Base-by-base conservation (phyloP, 2,888 invertebrate genomes). In the Scaptomyza reducta region DNA sequence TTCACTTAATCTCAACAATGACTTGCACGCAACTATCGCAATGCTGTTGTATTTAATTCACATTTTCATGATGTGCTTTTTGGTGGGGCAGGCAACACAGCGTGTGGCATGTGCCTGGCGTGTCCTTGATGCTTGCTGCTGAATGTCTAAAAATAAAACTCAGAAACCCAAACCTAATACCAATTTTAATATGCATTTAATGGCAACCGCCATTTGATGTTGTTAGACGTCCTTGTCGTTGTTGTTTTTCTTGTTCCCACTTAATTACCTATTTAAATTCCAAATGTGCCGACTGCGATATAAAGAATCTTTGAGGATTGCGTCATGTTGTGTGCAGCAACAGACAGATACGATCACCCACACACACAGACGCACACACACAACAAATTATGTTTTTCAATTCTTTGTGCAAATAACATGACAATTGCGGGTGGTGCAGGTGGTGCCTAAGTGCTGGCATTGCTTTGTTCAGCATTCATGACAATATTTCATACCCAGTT, bases 1-100 rank as follows among this genome's bases (percentile, higher is more conserved):
- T 87, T 77, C 80, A 83, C 81, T 81, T 88, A 88, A 83, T 83
- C 86, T 77, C 66, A 25, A 44, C 54, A 60, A 86, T 79, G 88
- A 79, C 86, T 83, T 69, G 81, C 88, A 88, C 88, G 81, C 84
- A 66, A 70, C 44, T 60, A 31, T 31, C 55, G 64, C 58, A 25
- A 53, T 64, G 59, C 59, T 33, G 44, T 49, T 61, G 56, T 64
- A 66, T 79, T 82, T 63, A 68, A 69, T 87, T 84, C 64, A 47
- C 65, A 40, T 57, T 72, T 74, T 67, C 55, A 56, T 51, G 60
- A 60, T 60, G 45, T 46, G 33, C 40, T 62, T 49, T 31, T 31
- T 9, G 4, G 35, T 6, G 38, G 18, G 9, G 29, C 73, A 46
- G 14, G 14, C 65, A 49, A 46, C 40, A 16, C 74, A 64, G 78